Evolutionary conservation across 2,888 invertebrate species (phyloP), one percentile per base, ranked within the genome.

Genomic region (Alloscopus bannaensis): DNA sequence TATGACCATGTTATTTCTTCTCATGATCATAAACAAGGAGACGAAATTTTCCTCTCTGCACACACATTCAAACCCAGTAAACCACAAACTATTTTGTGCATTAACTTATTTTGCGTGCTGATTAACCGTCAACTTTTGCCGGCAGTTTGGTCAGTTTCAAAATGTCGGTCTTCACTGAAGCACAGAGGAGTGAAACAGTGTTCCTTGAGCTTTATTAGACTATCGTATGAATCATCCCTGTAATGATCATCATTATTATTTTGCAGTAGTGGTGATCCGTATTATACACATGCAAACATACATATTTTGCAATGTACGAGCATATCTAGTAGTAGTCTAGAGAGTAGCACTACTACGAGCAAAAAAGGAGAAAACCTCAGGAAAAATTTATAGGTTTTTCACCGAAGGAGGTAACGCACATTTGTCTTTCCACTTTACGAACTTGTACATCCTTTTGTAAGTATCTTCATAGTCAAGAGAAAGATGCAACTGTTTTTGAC

Each of bases 141-240:
- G 75, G 75, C 75, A 75, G 75, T 75, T 75, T 75, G 75, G 75
- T 75, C 75, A 75, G 75, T 75, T 75, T 75, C 66, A 40, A 13
- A 36, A 47, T 55, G 55, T 55, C 55, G 26, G 55, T 55, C 22
- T 55, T 2, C 26, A 69, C n/a, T n/a, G n/a, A n/a, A 69, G 20
- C 29, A 59, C 45, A 70, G 57, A 59, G 59, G 40, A 50, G 55
- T 68, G 66, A 18, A 1, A 31, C 16, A 24, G 22, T 68, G 40
- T 55, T 29, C 18, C 59, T 31, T 64, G 16, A 52, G 45, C 20
- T 55, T 65, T 75, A 66, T 73, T 73, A 65, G 73, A 64, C 64
- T 20, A 72, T 62, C 72, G 64, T 68, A 55, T 65, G 73, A 57
- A 57, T 73, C 57, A 52, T 42, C 36, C 57, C 72, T 24, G 26